These are phyloP conservation scores for Anser brachyrhynchus DNA, from an alignment of 2,113 vertebrate species.

Conservation along the genomic window DNA sequence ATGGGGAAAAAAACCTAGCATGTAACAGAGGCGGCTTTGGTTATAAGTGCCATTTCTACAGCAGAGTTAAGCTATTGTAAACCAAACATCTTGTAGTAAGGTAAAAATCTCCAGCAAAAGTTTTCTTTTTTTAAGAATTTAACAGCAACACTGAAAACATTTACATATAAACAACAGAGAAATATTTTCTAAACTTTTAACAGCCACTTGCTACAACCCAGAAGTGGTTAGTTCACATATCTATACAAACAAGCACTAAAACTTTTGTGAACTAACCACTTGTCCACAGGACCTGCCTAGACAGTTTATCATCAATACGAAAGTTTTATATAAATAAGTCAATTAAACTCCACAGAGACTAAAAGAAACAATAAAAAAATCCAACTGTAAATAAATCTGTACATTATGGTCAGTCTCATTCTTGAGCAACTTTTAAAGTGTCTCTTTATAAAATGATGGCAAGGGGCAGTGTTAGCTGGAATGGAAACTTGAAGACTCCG, in stretches of 20 bases:
- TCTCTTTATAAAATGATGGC: slow-evolving; percentile 48
- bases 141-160: slow-evolving; percentile 68
- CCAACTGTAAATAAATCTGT: slow-evolving; percentile 80
- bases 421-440: slow-evolving; percentile 53
- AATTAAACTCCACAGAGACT: slow-evolving; percentile 74
- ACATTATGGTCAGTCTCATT: slow-evolving; percentile 83
- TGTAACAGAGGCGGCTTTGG: slow-evolving; percentile 69
- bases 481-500: slow-evolving; percentile 96
- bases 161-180: slow-evolving; percentile 74
- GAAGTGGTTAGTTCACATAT: slow-evolving; percentile 65
- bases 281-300: slow-evolving; percentile 83
- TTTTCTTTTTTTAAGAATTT: slow-evolving; percentile 32
- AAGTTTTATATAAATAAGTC: slow-evolving; percentile 81
- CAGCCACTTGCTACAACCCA: slow-evolving; percentile 60
- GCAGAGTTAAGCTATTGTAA: slow-evolving; percentile 73
- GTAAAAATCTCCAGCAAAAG: slow-evolving; percentile 27
- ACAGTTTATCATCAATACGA: slow-evolving; percentile 66
- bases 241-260: slow-evolving; percentile 68
- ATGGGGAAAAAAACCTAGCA: not conserved
- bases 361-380: slow-evolving; percentile 76
- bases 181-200: slow-evolving; percentile 68
- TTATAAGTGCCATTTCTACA: slow-evolving; percentile 77
- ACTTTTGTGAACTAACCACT: slow-evolving; percentile 72
- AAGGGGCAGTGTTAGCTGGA: slow-evolving; percentile 86
- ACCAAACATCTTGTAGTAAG: slow-evolving; percentile 58